Percentiles rank a stretch among this genome's conserved stretches.
Evolutionary conservation across 35 echinoderm and acorn worm genomes (phyloP).

Genomic region (Anneissia japonica): DNA sequence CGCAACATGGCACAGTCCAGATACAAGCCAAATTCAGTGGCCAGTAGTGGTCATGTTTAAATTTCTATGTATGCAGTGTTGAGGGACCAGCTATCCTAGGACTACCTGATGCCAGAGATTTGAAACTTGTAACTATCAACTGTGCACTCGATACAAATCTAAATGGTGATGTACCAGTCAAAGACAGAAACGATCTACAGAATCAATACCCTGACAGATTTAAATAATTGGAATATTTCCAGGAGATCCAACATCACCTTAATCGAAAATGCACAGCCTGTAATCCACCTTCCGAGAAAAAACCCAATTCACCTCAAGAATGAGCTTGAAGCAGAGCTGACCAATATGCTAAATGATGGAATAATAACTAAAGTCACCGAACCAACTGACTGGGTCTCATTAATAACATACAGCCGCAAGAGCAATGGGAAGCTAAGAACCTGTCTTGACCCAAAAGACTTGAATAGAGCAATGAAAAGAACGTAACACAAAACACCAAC

Average conservation of each 20-base stretch:
- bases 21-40: not conserved
- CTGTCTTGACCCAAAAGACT: slow-evolving; percentile 47
- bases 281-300: not conserved
- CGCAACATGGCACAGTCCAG: slow-evolving; percentile 3
- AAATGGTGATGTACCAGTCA: not conserved
- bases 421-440: slow-evolving; percentile 45
- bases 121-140: slow-evolving; percentile 21
- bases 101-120: not conserved
- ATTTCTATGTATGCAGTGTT: slow-evolving; percentile 39
- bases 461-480: slow-evolving; percentile 33
- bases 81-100: slow-evolving; percentile 12
- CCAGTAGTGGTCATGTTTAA: not conserved
- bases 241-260: not conserved
- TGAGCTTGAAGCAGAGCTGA: not conserved
- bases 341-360: not conserved
- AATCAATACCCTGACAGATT: not conserved
- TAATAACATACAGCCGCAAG: slow-evolving; percentile 6
- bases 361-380: slow-evolving; percentile 18
- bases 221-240: not conserved
- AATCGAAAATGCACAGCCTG: not conserved
- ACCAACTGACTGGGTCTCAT: slow-evolving; percentile 74
- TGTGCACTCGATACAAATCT: not conserved
- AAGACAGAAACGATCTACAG: not conserved
- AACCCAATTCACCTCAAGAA: not conserved
- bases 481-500: slow-evolving; percentile 5